Evolutionary conservation across 2,113 vertebrate genomes (phyloP).

Genomic region (Corythornis cristatus): DNA sequence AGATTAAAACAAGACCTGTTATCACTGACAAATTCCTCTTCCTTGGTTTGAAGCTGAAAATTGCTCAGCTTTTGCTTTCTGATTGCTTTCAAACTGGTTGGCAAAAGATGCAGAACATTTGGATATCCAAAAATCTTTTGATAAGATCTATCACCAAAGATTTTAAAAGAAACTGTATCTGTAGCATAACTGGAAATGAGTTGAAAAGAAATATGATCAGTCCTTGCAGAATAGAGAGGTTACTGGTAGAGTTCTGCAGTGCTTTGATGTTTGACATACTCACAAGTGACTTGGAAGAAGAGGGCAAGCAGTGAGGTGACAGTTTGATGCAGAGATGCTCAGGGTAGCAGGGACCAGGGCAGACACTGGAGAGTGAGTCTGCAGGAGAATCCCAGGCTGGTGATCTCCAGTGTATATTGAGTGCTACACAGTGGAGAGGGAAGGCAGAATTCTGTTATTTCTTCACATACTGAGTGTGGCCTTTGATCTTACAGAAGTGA

Average conservation of each 20-base stretch:
- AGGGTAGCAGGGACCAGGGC: neutral
- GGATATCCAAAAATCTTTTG: neutral
- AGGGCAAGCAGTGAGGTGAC: neutral
- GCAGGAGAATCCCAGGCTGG: neutral
- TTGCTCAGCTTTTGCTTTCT: neutral
- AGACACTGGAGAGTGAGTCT: neutral
- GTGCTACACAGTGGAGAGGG: neutral
- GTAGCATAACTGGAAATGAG: neutral
- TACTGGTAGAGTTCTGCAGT: neutral
- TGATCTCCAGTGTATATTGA: neutral
- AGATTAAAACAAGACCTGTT: neutral
- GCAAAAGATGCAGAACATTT: neutral
- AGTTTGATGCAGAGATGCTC: neutral
- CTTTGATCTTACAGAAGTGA: neutral
- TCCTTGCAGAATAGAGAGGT: neutral
- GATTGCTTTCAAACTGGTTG: neutral
- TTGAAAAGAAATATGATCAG: neutral
- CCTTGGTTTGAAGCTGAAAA: neutral
- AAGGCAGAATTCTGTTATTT: neutral
- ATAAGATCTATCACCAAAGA: neutral
- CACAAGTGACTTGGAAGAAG: neutral
- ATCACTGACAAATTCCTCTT: neutral
- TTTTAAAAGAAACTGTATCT: neutral
- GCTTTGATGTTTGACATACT: neutral
- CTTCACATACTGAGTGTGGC: neutral